These are phyloP conservation scores for Centrocercus urophasianus DNA, from an alignment of 2,113 vertebrate species.

Conservation along the genomic window DNA sequence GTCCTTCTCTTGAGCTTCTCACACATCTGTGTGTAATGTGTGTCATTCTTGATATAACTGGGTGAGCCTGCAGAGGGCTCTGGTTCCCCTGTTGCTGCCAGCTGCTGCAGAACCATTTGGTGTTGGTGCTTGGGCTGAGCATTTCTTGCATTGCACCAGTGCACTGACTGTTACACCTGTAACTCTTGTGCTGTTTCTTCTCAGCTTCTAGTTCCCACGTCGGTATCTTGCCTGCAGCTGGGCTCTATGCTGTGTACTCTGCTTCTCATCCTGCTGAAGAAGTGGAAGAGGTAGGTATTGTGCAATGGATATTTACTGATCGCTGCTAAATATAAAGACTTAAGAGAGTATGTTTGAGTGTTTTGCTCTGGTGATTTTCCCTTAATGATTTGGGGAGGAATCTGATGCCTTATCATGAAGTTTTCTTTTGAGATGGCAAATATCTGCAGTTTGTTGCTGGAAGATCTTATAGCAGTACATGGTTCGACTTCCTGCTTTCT, in stretches of 20 bases:
- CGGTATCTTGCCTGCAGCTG: conserved; percentile 88
- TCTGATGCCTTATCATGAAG: not conserved
- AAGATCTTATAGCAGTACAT: not conserved
- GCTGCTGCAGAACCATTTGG: not conserved
- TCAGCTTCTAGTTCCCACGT: conserved; percentile 87
- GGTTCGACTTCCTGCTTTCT: conserved; percentile 10
- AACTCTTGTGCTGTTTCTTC: conserved; percentile 8
- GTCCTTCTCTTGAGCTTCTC: not conserved
- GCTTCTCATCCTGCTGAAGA: conserved; percentile 90
- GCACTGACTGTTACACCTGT: not conserved
- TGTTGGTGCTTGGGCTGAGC: not conserved
- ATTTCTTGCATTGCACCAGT: not conserved
- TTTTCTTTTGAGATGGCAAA: not conserved
- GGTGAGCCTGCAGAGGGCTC: not conserved
- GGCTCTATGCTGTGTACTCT: conserved; percentile 95
- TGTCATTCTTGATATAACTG: not conserved
- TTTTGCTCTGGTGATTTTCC: not conserved
- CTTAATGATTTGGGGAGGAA: not conserved
- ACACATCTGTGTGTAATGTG: not conserved
- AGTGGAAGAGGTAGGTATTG: conserved; percentile 89
- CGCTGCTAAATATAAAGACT: not conserved
- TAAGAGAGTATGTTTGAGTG: not conserved
- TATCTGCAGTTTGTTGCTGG: not conserved
- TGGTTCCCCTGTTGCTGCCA: not conserved
- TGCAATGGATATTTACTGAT: not conserved